phyloP scores from a whole-genome alignment of 64 coral and sea anemone genomes.

The Stylophora pistillata region DNA sequence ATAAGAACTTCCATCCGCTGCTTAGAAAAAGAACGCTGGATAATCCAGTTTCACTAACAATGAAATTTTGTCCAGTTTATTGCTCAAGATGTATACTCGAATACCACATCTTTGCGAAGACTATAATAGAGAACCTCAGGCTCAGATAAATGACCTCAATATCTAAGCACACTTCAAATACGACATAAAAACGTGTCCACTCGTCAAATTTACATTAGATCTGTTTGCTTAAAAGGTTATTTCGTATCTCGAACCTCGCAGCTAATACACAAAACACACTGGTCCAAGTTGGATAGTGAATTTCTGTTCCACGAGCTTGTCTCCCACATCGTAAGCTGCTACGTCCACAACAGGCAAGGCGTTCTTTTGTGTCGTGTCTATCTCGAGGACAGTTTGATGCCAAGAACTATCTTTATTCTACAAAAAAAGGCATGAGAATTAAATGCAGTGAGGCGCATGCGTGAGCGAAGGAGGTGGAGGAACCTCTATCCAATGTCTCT shows the following conservation, averaged over 20 bases:
- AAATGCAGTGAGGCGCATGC: too few species aligned
- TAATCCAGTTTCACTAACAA: not conserved
- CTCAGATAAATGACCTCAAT: not conserved
- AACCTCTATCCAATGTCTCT: not conserved
- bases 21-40: too few species aligned
- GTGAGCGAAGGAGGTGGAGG: too few species aligned
- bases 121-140: not conserved
- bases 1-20: not conserved
- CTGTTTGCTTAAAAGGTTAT: not conserved
- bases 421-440: not conserved
- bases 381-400: constrained; percentile 41
- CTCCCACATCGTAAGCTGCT: constrained; percentile 32
- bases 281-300: constrained; percentile 29
- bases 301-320: constrained; percentile 26
- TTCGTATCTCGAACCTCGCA: too few species aligned
- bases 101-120: not conserved
- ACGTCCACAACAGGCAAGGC: constrained; percentile 29
- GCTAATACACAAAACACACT: constrained; percentile 38
- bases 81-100: not conserved
- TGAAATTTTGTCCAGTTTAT: not conserved
- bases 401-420: constrained; percentile 35
- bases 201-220: not conserved
- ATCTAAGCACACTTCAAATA: not conserved
- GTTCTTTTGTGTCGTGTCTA: constrained; percentile 41
- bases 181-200: not conserved